phyloP scores from a whole-genome alignment of 2,113 vertebrate species.

The Coryphaenoides rupestris region DNA sequence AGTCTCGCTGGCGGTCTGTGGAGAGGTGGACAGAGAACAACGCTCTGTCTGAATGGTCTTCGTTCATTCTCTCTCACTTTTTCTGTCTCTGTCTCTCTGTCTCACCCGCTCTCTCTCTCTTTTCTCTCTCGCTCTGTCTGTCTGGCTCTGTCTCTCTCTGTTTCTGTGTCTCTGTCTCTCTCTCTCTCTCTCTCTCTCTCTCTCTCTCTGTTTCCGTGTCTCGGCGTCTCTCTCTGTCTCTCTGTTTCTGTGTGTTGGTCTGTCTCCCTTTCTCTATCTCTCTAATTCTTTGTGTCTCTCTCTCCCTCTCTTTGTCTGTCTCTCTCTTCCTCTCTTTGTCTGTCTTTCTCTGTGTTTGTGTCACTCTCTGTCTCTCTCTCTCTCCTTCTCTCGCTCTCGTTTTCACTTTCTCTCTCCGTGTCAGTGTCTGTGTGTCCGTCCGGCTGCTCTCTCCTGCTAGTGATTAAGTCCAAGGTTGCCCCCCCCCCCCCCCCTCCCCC shows the following conservation, averaged over 20 bases:
- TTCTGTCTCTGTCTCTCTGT: not conserved
- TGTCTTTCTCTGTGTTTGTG: not conserved
- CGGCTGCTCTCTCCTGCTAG: too few species aligned
- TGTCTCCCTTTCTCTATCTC: not conserved
- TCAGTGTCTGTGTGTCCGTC: too few species aligned
- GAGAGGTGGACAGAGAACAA: slow-evolving; percentile 2
- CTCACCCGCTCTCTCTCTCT: not conserved
- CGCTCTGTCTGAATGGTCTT: slow-evolving; percentile 2
- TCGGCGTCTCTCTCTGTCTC: not conserved
- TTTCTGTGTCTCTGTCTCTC: not conserved
- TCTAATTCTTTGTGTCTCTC: not conserved
- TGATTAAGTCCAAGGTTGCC: too few species aligned
- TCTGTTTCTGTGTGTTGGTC: too few species aligned
- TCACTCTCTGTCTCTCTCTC: slow-evolving; percentile 32
- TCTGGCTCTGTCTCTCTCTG: too few species aligned
- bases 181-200: not conserved
- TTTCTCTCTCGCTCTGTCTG: slow-evolving; percentile 5
- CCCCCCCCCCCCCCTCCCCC: too few species aligned
- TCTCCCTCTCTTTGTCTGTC: not conserved
- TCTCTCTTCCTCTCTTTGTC: not conserved
- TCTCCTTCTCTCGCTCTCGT: slow-evolving; percentile 58
- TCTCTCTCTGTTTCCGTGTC: not conserved
- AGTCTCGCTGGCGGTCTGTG: slow-evolving; percentile 3
- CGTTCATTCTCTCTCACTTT: slow-evolving; percentile 10
- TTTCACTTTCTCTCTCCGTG: too few species aligned